phyloP scores from a whole-genome alignment of 2,797 vertebrate genomes.

The Paedocypris micromegethes region DNA sequence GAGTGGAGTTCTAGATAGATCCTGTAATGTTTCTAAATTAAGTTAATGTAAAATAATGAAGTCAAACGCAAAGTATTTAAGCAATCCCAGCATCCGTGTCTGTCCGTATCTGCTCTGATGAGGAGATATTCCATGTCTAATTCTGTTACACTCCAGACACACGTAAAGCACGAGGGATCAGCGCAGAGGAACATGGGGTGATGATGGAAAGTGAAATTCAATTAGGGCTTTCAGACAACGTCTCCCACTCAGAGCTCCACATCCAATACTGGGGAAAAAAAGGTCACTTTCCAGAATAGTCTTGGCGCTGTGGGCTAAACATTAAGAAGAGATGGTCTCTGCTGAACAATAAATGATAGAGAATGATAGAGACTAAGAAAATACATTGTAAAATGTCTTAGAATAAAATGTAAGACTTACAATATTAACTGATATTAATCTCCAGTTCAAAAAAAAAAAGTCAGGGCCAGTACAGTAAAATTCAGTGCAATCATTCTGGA shows the following conservation, averaged over 20 bases:
- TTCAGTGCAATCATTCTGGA: no score
- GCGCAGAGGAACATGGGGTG: slow-evolving; percentile 19
- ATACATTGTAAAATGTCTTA: no score
- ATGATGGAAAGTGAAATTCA: slow-evolving; percentile 39
- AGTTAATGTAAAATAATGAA: slow-evolving; percentile 1
- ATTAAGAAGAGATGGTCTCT: slow-evolving; percentile 12
- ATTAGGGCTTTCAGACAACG: slow-evolving; percentile 30
- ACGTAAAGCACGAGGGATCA: slow-evolving; percentile 9
- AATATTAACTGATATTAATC: no score
- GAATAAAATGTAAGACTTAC: no score
- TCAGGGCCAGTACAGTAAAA: no score
- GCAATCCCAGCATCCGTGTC: neutral
- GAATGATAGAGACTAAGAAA: slow-evolving; percentile 6
- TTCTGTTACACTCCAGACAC: neutral
- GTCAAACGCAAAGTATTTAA: neutral
- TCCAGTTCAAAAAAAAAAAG: no score
- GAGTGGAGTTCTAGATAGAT: neutral
- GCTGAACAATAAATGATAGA: slow-evolving; percentile 25
- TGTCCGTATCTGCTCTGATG: neutral
- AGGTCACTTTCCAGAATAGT: slow-evolving; percentile 25
- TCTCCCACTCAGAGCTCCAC: slow-evolving; percentile 27
- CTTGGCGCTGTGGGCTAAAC: slow-evolving; percentile 24
- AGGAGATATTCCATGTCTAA: slow-evolving; percentile 12
- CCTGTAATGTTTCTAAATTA: neutral
- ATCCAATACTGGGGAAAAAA: slow-evolving; percentile 19